These are phyloP conservation scores for Copidosoma aretas DNA, from an alignment of 2,888 invertebrate species.

Conservation along the genomic window DNA sequence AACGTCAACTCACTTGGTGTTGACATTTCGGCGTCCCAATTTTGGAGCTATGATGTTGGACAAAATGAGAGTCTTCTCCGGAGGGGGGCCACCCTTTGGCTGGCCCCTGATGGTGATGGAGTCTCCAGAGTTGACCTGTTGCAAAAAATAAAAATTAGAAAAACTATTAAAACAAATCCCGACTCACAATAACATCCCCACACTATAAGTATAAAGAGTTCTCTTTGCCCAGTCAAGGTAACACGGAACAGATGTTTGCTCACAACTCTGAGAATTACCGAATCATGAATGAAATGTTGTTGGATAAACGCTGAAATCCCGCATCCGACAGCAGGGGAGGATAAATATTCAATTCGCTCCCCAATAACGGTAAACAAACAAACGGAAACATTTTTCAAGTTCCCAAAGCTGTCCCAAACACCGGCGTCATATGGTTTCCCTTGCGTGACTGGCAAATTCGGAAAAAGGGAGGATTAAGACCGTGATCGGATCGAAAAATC, in stretches of 20 bases:
- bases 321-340: no score
- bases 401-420: no score
- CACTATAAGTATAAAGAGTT: not conserved
- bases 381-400: no score
- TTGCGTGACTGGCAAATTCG: no score
- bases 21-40: slow-evolving; percentile 78
- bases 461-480: no score
- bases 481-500: no score
- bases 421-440: no score
- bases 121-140: slow-evolving; percentile 94
- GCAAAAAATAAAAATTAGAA: slow-evolving; percentile 37
- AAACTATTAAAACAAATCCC: not conserved
- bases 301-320: no score
- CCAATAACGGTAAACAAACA: no score
- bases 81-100: slow-evolving; percentile 84
- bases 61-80: slow-evolving; percentile 89
- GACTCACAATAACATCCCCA: no score
- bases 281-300: not conserved
- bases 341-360: no score
- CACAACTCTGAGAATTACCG: slow-evolving; percentile 9
- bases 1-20: slow-evolving; percentile 58
- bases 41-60: slow-evolving; percentile 93
- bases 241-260: slow-evolving; percentile 17
- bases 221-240: slow-evolving; percentile 1
- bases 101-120: slow-evolving; percentile 89